Base-by-base conservation (phyloP, 2,113 vertebrate species). In the Sebastes fasciatus region DNA sequence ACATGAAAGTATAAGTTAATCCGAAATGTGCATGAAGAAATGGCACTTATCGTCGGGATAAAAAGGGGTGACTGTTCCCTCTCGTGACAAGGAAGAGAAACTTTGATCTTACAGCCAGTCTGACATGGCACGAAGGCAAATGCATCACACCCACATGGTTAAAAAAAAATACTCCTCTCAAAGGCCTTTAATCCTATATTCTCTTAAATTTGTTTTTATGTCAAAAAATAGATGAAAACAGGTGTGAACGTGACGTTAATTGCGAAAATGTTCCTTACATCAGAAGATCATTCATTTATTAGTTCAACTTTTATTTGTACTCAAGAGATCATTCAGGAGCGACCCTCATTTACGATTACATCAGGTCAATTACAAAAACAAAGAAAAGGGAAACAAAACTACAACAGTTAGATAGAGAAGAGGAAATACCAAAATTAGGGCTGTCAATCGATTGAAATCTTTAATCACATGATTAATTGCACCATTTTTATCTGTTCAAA, bases 21-120 rank as follows among this genome's bases (percentile, higher is more conserved):
- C 58, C 43, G 67, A 67, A 71, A 66, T 75, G 55, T 17, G 68
- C 74, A 16, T 57, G 70, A 62, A 48, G 23, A 42, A 55, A 68
- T 46, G 34, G 40, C 12, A 9, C 70, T 70, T 66, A 74, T 45
- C 23, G 16, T 19, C 40, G 61, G 58, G 74, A 80, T 68, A 26
- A 87, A 77, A 80, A 55, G 21, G 17, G 52, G 12, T 8, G 57
- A 64, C 54, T 58, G 34, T 57, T 67, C 71, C 57, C 42, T 45
- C 34, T 46, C 16, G 5, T 60, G 63, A 78, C 75, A 57, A 45
- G 63, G 75, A 76, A 8, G 12, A 58, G 8, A 55, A 80, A 85
- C 88, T 87, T 83, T 87, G 63, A 87, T 83, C 57, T 82, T 21
- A 48, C 34, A 85, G 79, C 82, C 77, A 19, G 63, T 74, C 40